phyloP scores from a whole-genome alignment of 2,797 vertebrate species.

The Pempheris klunzingeri region DNA sequence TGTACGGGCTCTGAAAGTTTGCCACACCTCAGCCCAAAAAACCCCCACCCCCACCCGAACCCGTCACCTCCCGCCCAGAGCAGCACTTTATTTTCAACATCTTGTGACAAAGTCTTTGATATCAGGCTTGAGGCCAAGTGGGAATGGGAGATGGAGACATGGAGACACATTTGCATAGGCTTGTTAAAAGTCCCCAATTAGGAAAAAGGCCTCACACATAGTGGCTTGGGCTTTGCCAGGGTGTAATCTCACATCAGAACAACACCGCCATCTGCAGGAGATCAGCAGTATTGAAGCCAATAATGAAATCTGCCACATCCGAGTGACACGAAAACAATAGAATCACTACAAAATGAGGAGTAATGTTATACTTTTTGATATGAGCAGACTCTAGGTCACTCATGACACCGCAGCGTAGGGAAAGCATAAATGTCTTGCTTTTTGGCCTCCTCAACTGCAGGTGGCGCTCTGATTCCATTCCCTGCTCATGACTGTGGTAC shows the following conservation, averaged over 20 bases:
- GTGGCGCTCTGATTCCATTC: constrained; percentile 54
- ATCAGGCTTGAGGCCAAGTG: constrained; percentile 49
- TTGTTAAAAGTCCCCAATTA: constrained; percentile 79
- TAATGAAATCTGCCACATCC: background rate
- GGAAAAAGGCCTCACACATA: constrained; percentile 74
- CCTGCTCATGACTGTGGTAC: constrained; percentile 40
- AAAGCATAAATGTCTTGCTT: background rate
- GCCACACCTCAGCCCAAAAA: constrained; percentile 48
- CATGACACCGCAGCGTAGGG: background rate
- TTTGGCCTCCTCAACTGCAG: constrained; percentile 55
- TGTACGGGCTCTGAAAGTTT: constrained; percentile 26
- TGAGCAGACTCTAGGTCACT: background rate
- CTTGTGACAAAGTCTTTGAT: constrained; percentile 63
- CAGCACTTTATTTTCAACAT: constrained; percentile 44
- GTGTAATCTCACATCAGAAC: constrained; percentile 62
- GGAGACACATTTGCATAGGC: constrained; percentile 66
- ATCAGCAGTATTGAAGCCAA: constrained; percentile 4
- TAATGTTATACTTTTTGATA: background rate
- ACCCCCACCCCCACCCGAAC: constrained; percentile 17
- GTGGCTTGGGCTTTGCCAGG: constrained; percentile 19
- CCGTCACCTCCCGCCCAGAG: constrained; percentile 31
- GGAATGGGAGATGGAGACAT: constrained; percentile 57
- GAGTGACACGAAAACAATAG: constrained; percentile 27
- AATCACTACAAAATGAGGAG: background rate
- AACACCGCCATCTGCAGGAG: constrained; percentile 87